Evolutionary conservation across 2,888 invertebrate species (phyloP).

Genomic region (Habroteleia sp.): DNA sequence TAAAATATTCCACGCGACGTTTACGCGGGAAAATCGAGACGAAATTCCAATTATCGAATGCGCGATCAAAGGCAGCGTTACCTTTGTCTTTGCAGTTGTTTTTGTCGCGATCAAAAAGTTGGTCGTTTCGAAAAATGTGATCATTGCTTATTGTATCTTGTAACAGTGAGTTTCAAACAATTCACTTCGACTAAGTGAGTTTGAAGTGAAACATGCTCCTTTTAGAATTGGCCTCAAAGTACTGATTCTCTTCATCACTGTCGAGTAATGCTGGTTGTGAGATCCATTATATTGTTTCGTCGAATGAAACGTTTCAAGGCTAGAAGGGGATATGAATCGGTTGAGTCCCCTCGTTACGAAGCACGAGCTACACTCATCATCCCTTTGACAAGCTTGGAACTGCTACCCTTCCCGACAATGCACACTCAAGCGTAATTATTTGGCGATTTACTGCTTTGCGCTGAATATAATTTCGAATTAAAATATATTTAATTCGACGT

Average conservation of each 20-base stretch:
- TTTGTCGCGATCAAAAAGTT: slow-evolving; percentile 37
- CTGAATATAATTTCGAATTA: slow-evolving; percentile 73
- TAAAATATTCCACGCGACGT: not conserved
- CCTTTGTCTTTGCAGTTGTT: not conserved
- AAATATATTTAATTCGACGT: slow-evolving; percentile 77
- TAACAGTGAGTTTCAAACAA: slow-evolving; percentile 56
- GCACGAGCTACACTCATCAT: slow-evolving; percentile 68
- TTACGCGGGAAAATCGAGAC: not conserved
- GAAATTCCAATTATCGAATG: not conserved
- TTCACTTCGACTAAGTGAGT: slow-evolving; percentile 58
- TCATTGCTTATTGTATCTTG: slow-evolving; percentile 45
- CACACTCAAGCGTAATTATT: slow-evolving; percentile 74
- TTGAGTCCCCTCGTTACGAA: slow-evolving; percentile 70
- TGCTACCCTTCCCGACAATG: slow-evolving; percentile 64
- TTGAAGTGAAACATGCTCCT: slow-evolving; percentile 61
- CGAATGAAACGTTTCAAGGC: slow-evolving; percentile 65
- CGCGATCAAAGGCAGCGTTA: slow-evolving; percentile 10
- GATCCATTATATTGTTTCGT: slow-evolving; percentile 67
- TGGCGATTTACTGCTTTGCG: slow-evolving; percentile 76
- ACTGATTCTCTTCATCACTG: slow-evolving; percentile 62
- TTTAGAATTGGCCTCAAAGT: slow-evolving; percentile 58
- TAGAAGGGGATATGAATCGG: slow-evolving; percentile 67
- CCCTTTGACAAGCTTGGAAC: slow-evolving; percentile 67
- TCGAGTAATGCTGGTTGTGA: slow-evolving; percentile 63
- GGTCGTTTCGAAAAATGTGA: slow-evolving; percentile 32